Evolutionary conservation across 2,113 vertebrate species (phyloP).

Genomic region (Potamarius usumacintae): DNA sequence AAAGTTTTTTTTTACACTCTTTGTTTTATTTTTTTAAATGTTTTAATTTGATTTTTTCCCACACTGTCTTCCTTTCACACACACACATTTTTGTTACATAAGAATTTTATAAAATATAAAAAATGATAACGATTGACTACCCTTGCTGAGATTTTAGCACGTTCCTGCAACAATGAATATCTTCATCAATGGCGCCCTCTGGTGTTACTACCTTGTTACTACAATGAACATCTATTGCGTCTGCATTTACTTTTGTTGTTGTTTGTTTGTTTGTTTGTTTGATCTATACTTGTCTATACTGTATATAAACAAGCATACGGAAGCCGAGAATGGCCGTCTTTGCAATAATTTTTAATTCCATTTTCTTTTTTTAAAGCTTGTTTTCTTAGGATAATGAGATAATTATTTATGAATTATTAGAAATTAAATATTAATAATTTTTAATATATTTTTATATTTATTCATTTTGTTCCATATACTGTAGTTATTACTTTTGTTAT

Average conservation of each 20-base stretch:
- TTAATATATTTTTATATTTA: too few species aligned
- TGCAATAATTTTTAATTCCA: too few species aligned
- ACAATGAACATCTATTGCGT: background rate
- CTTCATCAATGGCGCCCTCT: constrained; percentile 29
- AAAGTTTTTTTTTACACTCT: background rate
- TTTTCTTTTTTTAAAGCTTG: too few species aligned
- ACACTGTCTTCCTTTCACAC: constrained; percentile 12
- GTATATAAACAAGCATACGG: too few species aligned
- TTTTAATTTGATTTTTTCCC: constrained; percentile 4
- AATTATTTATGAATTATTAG: too few species aligned
- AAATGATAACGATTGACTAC: background rate
- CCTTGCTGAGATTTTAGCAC: background rate
- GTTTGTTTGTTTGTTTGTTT: too few species aligned
- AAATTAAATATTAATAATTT: too few species aligned
- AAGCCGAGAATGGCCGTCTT: too few species aligned
- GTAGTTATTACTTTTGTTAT: too few species aligned
- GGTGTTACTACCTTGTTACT: constrained; percentile 9
- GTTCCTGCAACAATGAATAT: background rate
- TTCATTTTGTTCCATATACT: too few species aligned
- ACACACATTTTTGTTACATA: constrained; percentile 16
- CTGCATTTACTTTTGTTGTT: background rate
- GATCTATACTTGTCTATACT: too few species aligned
- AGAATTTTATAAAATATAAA: background rate
- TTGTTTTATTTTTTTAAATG: background rate
- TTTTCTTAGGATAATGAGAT: too few species aligned